Base-by-base conservation (phyloP, 2,888 invertebrate species). In the Meandrusa payeni region DNA sequence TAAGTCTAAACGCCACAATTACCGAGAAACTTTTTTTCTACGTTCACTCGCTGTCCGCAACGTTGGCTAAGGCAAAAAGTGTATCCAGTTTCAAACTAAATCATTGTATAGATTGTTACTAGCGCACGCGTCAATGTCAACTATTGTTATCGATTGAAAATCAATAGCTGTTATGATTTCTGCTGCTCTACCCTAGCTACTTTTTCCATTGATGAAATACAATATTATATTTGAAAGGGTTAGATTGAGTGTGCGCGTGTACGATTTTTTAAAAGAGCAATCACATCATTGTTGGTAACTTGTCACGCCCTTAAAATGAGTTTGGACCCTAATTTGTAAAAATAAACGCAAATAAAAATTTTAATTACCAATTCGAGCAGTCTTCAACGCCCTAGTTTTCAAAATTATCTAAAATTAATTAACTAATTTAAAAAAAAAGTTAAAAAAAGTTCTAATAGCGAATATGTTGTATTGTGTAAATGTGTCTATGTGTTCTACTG, bases 191-290 rank as follows among this genome's bases (percentile, higher is more conserved):
- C 57, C 60, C 66, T 67, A 67, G 60, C 57, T 39, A 50, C 53
- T 51, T 33, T 38, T 31, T 42, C 39, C 39, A 60, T 72, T 57
- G 68, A 69, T 72, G 75, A 72, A 83, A 83, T 78, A 73, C 76
- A 69, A 82, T 83, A 85, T 83, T 78, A 63, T 59, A 43, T 52
- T 38, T 33, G 45, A 66, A 76, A 80, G 82, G 82, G 73, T 68
- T 22, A 34, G 27, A 27, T 37, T 28, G 44, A 23, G 23, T 39
- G 45, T 43, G 48, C 33, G 50, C 55, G 57, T 52, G 62, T 48
- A 54, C 38, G 50, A 52, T 51, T 44, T 31, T 37, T 38, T 43
- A 54, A 68, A 61, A 50, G 51, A 51, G 53, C 63, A 51, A 73
- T 74, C 69, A 68, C 64, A 50, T 48, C 61, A 63, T 72, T 69